These are phyloP conservation scores for Amblyraja radiata DNA, from an alignment of 2,797 vertebrate genomes.

Conservation along the genomic window DNA sequence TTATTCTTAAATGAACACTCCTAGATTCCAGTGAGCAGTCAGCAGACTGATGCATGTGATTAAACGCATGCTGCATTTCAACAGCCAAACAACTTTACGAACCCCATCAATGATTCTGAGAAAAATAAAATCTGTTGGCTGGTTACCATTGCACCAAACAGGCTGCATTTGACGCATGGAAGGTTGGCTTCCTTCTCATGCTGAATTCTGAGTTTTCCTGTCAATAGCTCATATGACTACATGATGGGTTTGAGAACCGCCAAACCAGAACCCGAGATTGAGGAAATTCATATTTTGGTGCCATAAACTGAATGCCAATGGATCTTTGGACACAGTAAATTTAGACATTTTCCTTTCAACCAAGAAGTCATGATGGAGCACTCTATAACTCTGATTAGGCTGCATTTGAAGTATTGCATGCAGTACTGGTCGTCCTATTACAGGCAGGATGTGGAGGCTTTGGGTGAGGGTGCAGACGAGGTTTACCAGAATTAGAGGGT, in stretches of 20 bases:
- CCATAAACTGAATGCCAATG: too few species aligned
- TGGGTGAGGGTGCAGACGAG: too few species aligned
- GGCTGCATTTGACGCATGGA: conserved; percentile 61
- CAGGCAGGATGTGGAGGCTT: too few species aligned
- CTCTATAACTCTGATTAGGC: too few species aligned
- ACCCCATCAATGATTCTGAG: conserved; percentile 42
- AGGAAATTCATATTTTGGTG: neutral
- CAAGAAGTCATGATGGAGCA: neutral
- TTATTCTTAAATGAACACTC: neutral
- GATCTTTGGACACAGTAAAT: neutral
- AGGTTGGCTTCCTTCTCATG: conserved; percentile 62
- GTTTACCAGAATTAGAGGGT: too few species aligned
- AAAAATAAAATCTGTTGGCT: conserved; percentile 61
- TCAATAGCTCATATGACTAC: conserved; percentile 42
- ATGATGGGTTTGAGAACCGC: neutral
- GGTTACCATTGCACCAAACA: conserved; percentile 50
- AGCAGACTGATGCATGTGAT: conserved; percentile 1
- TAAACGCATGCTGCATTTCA: neutral
- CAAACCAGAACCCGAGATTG: neutral
- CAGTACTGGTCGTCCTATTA: too few species aligned
- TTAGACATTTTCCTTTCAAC: neutral
- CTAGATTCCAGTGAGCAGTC: neutral
- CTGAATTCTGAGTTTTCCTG: conserved; percentile 54
- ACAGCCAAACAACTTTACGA: neutral
- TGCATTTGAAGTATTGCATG: too few species aligned